phyloP scores from a whole-genome alignment of 92 coral and sea anemone genomes.

The Porites evermanni region DNA sequence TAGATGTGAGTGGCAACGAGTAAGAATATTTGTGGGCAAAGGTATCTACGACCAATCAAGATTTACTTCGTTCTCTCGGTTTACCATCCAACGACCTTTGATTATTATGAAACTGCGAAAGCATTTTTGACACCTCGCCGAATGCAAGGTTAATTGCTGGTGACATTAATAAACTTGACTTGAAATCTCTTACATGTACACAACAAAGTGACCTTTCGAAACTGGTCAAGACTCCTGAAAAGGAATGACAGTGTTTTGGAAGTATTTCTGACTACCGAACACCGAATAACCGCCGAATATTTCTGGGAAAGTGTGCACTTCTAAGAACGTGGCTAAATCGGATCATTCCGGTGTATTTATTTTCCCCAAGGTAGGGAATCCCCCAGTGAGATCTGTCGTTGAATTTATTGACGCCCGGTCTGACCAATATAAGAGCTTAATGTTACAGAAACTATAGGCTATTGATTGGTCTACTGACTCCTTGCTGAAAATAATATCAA shows the following conservation, averaged over 20 bases:
- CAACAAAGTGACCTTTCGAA: slow-evolving; percentile 44
- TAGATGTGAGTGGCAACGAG: slow-evolving; percentile 21
- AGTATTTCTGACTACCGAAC: slow-evolving; percentile 55
- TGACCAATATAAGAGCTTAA: too few relatives aligned
- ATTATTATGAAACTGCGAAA: slow-evolving; percentile 41
- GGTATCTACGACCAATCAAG: slow-evolving; percentile 53
- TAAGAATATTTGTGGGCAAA: slow-evolving; percentile 34
- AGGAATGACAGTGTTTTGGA: slow-evolving; percentile 61
- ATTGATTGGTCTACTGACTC: too few relatives aligned
- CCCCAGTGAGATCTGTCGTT: too few relatives aligned
- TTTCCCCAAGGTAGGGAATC: too few relatives aligned
- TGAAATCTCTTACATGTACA: slow-evolving; percentile 23
- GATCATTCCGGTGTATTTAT: slow-evolving; percentile 41
- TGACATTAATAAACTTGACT: slow-evolving; percentile 27
- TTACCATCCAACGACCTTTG: slow-evolving; percentile 43
- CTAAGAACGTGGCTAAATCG: slow-evolving; percentile 54
- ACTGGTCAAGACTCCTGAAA: slow-evolving; percentile 43
- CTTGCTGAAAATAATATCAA: too few relatives aligned
- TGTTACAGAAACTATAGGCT: too few relatives aligned
- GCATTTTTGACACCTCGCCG: slow-evolving; percentile 20
- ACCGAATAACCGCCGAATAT: slow-evolving; percentile 40
- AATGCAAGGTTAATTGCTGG: slow-evolving; percentile 32
- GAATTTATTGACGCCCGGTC: too few relatives aligned
- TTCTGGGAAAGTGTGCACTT: slow-evolving; percentile 50
- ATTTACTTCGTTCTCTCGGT: neutral